Percentiles rank a stretch among this genome's conserved stretches.
phyloP scores from a whole-genome alignment of 1,140 invertebrate genomes.

The Eupeodes corollae region DNA sequence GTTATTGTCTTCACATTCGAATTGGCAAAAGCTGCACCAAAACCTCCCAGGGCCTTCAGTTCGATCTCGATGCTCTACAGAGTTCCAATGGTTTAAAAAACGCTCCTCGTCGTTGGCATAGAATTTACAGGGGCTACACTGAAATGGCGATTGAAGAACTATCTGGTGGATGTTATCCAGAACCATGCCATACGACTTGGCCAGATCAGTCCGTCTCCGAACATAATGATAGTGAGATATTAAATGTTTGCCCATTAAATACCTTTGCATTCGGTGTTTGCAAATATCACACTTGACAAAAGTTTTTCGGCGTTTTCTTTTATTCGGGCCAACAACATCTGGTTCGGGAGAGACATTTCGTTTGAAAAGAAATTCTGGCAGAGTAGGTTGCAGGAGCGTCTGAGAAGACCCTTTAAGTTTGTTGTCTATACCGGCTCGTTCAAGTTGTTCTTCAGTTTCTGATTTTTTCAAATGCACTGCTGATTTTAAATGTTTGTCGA shows the following conservation, averaged over 20 bases:
- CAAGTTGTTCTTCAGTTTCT: slow-evolving; percentile 51
- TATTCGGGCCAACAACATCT: slow-evolving; percentile 21
- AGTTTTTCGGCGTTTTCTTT: slow-evolving; percentile 45
- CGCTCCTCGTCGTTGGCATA: slow-evolving; percentile 65
- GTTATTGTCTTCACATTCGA: slow-evolving; percentile 50
- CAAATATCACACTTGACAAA: slow-evolving; percentile 57
- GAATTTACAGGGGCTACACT: slow-evolving; percentile 71
- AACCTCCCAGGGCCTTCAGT: slow-evolving; percentile 42
- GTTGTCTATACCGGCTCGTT: slow-evolving; percentile 38
- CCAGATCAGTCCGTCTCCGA: slow-evolving; percentile 43
- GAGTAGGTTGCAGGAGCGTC: background rate
- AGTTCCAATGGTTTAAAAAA: slow-evolving; percentile 65
- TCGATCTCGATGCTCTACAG: slow-evolving; percentile 46
- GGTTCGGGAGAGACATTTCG: background rate
- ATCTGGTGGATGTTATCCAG: slow-evolving; percentile 65
- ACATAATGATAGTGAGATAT: slow-evolving; percentile 73
- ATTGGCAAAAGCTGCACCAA: slow-evolving; percentile 66
- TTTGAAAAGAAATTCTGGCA: background rate
- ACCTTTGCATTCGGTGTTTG: slow-evolving; percentile 49
- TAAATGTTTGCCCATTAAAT: slow-evolving; percentile 68
- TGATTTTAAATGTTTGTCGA: slow-evolving; percentile 62
- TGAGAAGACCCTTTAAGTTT: slow-evolving; percentile 30
- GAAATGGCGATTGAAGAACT: slow-evolving; percentile 67
- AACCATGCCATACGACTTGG: slow-evolving; percentile 40
- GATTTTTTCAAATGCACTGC: slow-evolving; percentile 59